Conservation (phyloP, 2,797 vertebrate genomes). For the Florisuga fusca region DNA sequence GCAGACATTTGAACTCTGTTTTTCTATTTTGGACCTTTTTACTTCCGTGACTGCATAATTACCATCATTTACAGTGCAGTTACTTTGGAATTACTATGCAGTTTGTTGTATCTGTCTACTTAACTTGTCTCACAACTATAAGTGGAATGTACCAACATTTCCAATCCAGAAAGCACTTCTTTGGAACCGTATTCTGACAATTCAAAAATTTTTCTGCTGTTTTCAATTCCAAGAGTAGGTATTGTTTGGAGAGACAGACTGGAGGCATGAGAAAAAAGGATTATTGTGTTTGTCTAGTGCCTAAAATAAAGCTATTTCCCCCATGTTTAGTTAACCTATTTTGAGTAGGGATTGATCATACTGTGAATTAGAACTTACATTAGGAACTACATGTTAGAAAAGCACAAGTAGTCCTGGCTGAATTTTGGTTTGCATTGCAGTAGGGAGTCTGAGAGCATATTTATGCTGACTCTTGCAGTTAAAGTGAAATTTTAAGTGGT, state of each 20-base stretch:
- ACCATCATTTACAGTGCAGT: conserved; percentile 54
- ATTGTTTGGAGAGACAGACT: conserved; percentile 29
- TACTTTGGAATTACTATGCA: conserved; percentile 62
- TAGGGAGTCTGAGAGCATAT: not conserved
- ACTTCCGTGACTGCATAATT: conserved; percentile 54
- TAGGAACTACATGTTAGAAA: not conserved
- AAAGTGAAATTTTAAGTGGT: not conserved
- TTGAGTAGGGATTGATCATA: conserved; percentile 36
- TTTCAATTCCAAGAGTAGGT: not conserved
- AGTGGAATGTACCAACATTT: conserved; percentile 66
- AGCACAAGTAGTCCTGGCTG: not conserved
- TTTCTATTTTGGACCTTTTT: conserved; percentile 57
- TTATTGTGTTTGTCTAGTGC: not conserved
- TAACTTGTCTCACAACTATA: conserved; percentile 71
- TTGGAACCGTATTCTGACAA: conserved; percentile 28
- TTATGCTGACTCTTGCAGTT: not conserved
- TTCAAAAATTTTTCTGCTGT: conserved; percentile 35
- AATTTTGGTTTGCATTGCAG: conserved; percentile 1
- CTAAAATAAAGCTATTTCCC: conserved; percentile 35
- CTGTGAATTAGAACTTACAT: conserved; percentile 4
- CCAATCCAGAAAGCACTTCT: conserved; percentile 36
- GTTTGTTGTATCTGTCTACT: conserved; percentile 74
- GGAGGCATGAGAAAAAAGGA: not conserved
- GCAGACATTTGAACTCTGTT: not conserved
- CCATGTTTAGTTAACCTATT: not conserved